phyloP scores from a whole-genome alignment of 2,888 invertebrate species.

The Dyspetes luteomarginatus region DNA sequence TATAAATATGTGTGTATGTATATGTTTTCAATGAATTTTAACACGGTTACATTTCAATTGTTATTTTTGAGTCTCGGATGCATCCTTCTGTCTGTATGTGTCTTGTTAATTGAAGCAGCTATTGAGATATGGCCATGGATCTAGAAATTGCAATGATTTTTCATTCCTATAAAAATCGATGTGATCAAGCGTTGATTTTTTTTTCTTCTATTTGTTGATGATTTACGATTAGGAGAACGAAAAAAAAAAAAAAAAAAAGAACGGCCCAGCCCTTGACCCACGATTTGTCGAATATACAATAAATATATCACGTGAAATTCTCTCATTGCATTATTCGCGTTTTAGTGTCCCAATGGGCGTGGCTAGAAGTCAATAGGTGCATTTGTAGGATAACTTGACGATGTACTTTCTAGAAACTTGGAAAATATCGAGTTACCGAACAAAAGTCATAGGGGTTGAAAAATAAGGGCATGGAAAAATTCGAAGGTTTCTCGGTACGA shows the following conservation, averaged over 20 bases:
- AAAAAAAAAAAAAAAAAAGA: too few relatives aligned
- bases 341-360: not conserved
- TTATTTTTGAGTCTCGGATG: slow-evolving; percentile 71
- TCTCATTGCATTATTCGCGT: slow-evolving; percentile 2
- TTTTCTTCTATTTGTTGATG: too few relatives aligned
- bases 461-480: slow-evolving; percentile 33
- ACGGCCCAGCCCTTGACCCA: slow-evolving; percentile 20
- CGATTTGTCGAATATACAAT: not conserved
- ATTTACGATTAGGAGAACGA: too few relatives aligned
- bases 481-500: slow-evolving; percentile 35
- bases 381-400: slow-evolving; percentile 18
- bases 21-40: slow-evolving; percentile 37
- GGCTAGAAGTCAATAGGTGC: not conserved
- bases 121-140: slow-evolving; percentile 78
- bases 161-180: not conserved
- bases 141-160: slow-evolving; percentile 71
- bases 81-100: slow-evolving; percentile 73
- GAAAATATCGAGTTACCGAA: slow-evolving; percentile 32
- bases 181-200: too few relatives aligned
- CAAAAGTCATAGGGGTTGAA: not conserved
- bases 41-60: slow-evolving; percentile 58
- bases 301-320: not conserved
- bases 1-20: slow-evolving; percentile 1
- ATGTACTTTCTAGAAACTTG: slow-evolving; percentile 32
- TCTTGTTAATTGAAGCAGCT: slow-evolving; percentile 71